These are phyloP conservation scores for Hirudinaria manillensis DNA, from an alignment of 2,888 invertebrate species.

Conservation along the genomic window DNA sequence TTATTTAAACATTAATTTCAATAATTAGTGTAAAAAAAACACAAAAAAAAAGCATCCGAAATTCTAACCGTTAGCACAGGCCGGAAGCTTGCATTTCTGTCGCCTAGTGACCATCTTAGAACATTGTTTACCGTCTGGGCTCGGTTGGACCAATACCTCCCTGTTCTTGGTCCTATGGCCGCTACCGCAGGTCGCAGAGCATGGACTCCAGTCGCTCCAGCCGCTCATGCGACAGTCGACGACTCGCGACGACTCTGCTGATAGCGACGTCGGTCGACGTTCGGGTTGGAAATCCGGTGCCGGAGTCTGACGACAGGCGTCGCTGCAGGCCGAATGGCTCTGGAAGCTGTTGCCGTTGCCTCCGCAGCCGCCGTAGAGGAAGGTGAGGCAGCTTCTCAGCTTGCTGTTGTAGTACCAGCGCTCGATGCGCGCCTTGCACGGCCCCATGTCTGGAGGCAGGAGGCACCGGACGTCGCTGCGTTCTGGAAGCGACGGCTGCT, in stretches of 20 bases:
- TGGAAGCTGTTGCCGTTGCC: constrained; percentile 77
- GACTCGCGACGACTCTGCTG: not conserved
- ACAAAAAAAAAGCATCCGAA: too few species aligned
- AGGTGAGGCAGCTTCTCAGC: constrained; percentile 64
- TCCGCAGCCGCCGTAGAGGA: constrained; percentile 73
- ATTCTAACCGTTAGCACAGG: constrained; percentile 17
- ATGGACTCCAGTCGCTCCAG: constrained; percentile 78
- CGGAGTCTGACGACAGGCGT: constrained; percentile 13
- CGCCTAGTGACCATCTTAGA: constrained; percentile 45
- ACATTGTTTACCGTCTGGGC: constrained; percentile 48
- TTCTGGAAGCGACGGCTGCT: not conserved
- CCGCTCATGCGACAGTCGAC: constrained; percentile 46
- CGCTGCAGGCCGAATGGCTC: constrained; percentile 41
- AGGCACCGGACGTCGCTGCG: constrained; percentile 56
- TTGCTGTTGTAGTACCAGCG: constrained; percentile 68
- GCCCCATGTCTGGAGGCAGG: constrained; percentile 64
- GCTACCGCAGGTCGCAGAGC: constrained; percentile 72
- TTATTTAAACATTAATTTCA: too few species aligned
- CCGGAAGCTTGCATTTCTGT: constrained; percentile 34
- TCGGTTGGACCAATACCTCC: constrained; percentile 45
- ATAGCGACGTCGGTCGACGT: not conserved
- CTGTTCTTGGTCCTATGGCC: constrained; percentile 37
- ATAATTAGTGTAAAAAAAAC: too few species aligned
- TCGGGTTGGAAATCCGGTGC: not conserved
- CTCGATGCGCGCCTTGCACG: constrained; percentile 63